A percentile compares a stretch with the other conserved stretches of the same genome.
Conservation (phyloP, 2,113 vertebrate genomes). For the Labeo catla region DNA sequence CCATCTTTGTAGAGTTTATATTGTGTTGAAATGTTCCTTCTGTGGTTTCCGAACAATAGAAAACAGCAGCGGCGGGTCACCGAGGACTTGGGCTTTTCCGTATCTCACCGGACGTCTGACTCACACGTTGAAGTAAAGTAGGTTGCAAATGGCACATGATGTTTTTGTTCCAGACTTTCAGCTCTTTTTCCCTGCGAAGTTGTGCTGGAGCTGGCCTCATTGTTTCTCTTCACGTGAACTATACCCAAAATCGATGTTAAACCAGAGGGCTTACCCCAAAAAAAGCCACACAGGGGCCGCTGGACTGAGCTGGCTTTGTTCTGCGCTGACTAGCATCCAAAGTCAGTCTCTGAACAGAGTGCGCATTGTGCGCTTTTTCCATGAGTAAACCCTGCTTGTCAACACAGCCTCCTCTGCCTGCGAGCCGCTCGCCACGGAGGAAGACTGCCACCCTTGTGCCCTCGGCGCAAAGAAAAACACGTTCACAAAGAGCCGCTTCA, state of each 20-base stretch:
- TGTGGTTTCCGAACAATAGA: no score
- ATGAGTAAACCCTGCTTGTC: conserved; percentile 82
- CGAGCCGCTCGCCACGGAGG: conserved; percentile 60
- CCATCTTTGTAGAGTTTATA: no score
- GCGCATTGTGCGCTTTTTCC: conserved; percentile 81
- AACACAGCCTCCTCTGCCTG: conserved; percentile 81
- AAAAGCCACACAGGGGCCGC: conserved; percentile 70
- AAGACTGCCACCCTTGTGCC: conserved; percentile 76
- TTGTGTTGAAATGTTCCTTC: no score
- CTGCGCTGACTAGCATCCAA: conserved; percentile 79
- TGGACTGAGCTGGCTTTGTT: conserved; percentile 83
- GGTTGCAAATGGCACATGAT: neutral
- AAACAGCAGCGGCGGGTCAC: no score
- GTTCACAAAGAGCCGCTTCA: conserved; percentile 73
- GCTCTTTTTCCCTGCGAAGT: neutral
- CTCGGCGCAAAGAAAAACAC: conserved; percentile 57
- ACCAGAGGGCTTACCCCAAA: conserved; percentile 71
- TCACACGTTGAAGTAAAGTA: neutral
- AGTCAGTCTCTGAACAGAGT: conserved; percentile 80
- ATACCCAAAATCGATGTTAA: conserved; percentile 72
- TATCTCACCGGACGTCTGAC: no score
- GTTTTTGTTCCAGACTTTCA: neutral
- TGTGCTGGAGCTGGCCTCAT: neutral
- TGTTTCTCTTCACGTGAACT: conserved; percentile 49
- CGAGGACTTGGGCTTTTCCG: no score